These are phyloP conservation scores for Tolypeutes matacus DNA, from an alignment of 2,797 vertebrate genomes.

Conservation along the genomic window DNA sequence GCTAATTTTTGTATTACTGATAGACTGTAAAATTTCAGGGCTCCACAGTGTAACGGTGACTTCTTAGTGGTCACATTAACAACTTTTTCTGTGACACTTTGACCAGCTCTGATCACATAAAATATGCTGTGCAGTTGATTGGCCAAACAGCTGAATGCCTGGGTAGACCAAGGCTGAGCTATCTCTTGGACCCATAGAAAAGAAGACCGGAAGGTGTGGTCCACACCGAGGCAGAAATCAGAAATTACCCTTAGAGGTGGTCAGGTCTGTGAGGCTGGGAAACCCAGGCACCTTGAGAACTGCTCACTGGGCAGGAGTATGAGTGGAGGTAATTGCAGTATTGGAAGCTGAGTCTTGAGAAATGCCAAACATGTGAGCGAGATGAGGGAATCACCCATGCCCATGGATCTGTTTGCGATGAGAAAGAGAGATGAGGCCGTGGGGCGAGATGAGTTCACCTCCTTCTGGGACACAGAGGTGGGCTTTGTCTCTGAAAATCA, in stretches of 20 bases:
- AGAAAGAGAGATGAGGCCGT: neutral
- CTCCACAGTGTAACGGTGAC: neutral
- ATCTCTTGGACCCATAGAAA: neutral
- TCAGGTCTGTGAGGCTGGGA: neutral
- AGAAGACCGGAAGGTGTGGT: neutral
- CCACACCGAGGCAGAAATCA: neutral
- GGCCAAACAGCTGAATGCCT: neutral
- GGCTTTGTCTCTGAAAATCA: neutral
- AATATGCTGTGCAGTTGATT: neutral
- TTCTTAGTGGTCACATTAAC: neutral
- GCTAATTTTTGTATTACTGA: constrained; percentile 43
- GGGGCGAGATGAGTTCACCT: neutral
- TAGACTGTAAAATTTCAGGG: neutral
- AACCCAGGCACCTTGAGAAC: neutral
- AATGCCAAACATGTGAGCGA: neutral
- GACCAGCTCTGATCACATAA: neutral
- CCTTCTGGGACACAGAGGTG: neutral
- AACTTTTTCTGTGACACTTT: neutral
- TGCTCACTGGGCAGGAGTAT: too few relatives aligned
- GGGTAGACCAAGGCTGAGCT: neutral
- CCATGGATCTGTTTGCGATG: neutral
- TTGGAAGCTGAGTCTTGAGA: neutral
- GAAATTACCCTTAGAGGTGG: accelerated
- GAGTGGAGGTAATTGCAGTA: neutral
- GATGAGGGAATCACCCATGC: neutral